These are phyloP conservation scores for Sebastes reedi DNA, from an alignment of 2,797 vertebrate species.

Conservation along the genomic window DNA sequence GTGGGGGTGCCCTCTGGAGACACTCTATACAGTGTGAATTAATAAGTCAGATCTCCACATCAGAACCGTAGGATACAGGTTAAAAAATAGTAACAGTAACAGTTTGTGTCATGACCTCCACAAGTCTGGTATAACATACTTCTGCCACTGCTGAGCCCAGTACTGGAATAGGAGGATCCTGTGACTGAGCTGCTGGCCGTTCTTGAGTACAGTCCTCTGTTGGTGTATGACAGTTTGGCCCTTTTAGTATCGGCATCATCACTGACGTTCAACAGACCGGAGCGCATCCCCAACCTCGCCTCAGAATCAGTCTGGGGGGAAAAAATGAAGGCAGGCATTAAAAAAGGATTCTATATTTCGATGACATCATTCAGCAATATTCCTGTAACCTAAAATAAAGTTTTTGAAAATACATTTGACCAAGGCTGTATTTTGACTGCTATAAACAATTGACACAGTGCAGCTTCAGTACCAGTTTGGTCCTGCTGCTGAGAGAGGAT, in stretches of 20 bases:
- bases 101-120: neutral
- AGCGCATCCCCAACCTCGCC: constrained; percentile 85
- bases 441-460: constrained; percentile 5
- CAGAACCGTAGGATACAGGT: neutral
- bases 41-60: neutral
- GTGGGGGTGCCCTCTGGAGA: neutral
- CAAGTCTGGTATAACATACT: constrained; percentile 72
- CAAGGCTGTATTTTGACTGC: neutral
- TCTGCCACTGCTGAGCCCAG: constrained; percentile 81
- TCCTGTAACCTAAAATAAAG: neutral
- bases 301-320: constrained; percentile 85
- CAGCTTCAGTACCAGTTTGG: constrained; percentile 81
- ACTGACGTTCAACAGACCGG: constrained; percentile 84
- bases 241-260: constrained; percentile 94
- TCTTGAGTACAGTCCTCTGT: constrained; percentile 85
- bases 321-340: constrained; percentile 1
- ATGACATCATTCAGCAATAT: neutral
- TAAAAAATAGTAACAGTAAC: neutral
- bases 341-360: neutral
- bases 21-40: too few relatives aligned
- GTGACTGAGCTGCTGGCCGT: constrained; percentile 82
- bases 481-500: constrained; percentile 83
- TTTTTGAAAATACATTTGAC: neutral
- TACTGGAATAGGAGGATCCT: constrained; percentile 82
- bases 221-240: constrained; percentile 92